phyloP scores from a whole-genome alignment of 2,113 vertebrate genomes.

The Charadrius vociferus region DNA sequence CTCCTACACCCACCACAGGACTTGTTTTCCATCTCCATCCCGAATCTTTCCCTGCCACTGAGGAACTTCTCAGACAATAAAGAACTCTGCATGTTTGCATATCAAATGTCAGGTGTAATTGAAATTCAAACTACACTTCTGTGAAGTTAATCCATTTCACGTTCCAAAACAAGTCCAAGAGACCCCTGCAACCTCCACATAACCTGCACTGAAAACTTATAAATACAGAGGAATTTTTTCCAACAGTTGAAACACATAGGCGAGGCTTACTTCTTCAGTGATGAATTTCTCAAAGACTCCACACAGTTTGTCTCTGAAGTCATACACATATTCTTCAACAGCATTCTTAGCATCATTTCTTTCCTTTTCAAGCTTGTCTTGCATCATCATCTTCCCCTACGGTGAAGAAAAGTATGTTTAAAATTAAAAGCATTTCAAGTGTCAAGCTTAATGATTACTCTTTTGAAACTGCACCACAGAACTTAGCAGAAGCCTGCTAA shows the following conservation, averaged over 20 bases:
- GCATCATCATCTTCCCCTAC: slow-evolving; percentile 93
- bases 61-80: not conserved
- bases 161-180: not conserved
- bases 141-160: not conserved
- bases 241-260: not conserved
- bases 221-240: not conserved
- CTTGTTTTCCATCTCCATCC: not conserved
- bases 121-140: not conserved
- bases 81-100: not conserved
- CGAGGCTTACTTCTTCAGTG: slow-evolving; percentile 83
- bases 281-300: slow-evolving; percentile 88
- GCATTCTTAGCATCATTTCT: slow-evolving; percentile 93
- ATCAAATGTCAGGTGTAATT: not conserved
- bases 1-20: not conserved
- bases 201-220: not conserved
- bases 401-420: not conserved
- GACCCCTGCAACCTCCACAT: not conserved
- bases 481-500: not conserved
- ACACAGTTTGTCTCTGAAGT: slow-evolving; percentile 90
- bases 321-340: slow-evolving; percentile 95
- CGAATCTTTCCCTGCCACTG: not conserved
- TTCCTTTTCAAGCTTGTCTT: slow-evolving; percentile 96
- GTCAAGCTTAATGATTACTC: not conserved
- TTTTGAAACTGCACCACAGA: not conserved
- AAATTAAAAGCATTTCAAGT: not conserved